Evolutionary conservation across 2,113 vertebrate species (phyloP), one percentile per base, ranked within the genome.

Genomic region (Blennius ocellaris): DNA sequence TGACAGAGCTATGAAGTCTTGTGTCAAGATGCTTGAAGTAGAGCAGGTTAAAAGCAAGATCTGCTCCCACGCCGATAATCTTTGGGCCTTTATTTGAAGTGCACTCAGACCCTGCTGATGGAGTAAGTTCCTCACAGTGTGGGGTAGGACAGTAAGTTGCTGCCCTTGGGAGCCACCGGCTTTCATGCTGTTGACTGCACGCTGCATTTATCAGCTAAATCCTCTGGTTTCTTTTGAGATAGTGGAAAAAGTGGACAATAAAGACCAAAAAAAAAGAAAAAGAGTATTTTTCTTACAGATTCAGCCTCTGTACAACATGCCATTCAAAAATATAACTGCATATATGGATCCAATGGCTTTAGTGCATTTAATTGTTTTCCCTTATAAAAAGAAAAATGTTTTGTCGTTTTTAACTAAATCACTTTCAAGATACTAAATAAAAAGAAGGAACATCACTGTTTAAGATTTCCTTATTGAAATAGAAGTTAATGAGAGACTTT

Each of bases 91-190:
- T 78, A 60, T 89, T 85, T 86, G 76, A 89, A 82, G 81, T 83
- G 78, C 77, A 84, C 86, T 90, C 78, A 73, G 59, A 60, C 43
- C 62, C 64, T 70, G 75, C 81, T 90, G 89, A 87, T 90, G 75
- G 68, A 78, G 44, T 76, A 69, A 86, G 81, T 86, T 83, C 71
- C 60, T 76, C 64, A 63, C 81, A 62, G 65, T 38, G 15, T 73
- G 80, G 72, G 75, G 72, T 30, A 64, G 56, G 69, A 74, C 69
- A 53, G 69, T 51, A 54, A 55, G 70, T 62, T 75, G 52, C 69
- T 79, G 82, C 84, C 58, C 65, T 53, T 70, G 77, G 78, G 72
- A 71, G 41, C 37, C 1, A 21, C 38, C 49, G 39, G 64, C 73
- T 77, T 76, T 80, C 40, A 70, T 51, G 53, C 53, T 16, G 41